Percentiles rank a stretch among this genome's conserved stretches.
These are phyloP conservation scores for Boloria selene DNA, from an alignment of 2,888 invertebrate genomes.

Conservation along the genomic window DNA sequence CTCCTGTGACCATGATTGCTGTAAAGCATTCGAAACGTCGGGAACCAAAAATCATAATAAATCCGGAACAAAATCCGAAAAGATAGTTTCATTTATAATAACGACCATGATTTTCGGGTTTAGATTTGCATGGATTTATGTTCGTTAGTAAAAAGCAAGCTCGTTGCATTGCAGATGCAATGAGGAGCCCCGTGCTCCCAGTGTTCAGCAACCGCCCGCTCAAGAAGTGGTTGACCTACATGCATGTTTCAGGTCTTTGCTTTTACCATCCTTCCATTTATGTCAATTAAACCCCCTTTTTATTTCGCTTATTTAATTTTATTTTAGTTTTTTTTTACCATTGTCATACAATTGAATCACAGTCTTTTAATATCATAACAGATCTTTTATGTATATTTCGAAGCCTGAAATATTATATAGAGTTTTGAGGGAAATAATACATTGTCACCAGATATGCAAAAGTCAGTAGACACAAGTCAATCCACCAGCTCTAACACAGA, in stretches of 20 bases:
- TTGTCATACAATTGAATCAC: background rate
- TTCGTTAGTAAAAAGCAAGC: conserved; percentile 23
- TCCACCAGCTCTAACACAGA: conserved; percentile 71
- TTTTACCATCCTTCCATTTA: conserved; percentile 56
- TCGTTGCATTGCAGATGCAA: conserved; percentile 75
- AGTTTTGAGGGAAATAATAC: no score
- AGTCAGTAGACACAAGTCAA: conserved; percentile 70
- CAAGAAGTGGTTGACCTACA: conserved; percentile 81
- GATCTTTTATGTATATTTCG: no score
- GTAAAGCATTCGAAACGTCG: no score
- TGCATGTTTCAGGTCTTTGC: conserved; percentile 80
- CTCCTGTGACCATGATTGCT: no score
- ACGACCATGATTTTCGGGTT: background rate
- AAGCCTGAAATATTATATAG: no score
- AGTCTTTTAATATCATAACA: no score
- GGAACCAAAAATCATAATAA: no score
- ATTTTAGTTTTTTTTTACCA: background rate
- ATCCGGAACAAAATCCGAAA: no score
- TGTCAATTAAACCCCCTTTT: conserved; percentile 8
- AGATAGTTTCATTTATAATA: no score
- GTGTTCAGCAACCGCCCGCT: conserved; percentile 69
- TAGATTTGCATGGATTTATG: conserved; percentile 7
- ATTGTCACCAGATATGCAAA: conserved; percentile 48
- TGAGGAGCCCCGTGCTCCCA: conserved; percentile 69
- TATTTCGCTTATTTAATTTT: background rate